Conservation (phyloP, 1,140 invertebrate species). For the Drosophila kikkawai region DNA sequence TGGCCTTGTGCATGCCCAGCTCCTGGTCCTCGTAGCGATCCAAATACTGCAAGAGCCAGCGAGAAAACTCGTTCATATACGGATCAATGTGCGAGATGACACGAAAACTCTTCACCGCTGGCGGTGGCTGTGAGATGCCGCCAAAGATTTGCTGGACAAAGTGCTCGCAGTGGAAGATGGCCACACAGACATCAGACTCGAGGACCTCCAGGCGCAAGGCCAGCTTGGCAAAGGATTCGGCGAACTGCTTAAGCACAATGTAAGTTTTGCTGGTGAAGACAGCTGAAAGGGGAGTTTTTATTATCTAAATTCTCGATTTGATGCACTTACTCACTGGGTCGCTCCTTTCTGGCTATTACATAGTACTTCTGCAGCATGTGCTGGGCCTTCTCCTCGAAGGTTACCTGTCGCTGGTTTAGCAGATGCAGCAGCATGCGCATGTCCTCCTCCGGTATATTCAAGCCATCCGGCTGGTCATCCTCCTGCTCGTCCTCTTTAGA, state of each 20-base stretch:
- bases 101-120: conserved; percentile 38
- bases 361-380: conserved; percentile 72
- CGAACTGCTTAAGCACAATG: conserved; percentile 71
- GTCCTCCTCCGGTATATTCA: conserved; percentile 62
- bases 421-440: conserved; percentile 50
- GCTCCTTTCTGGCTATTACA: conserved; percentile 57
- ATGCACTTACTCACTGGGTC: conserved; percentile 52
- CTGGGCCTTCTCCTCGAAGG: conserved; percentile 46
- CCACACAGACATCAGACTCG: conserved; percentile 59
- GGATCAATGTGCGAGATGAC: conserved; percentile 62
- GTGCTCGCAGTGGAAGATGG: conserved; percentile 75
- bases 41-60: conserved; percentile 64
- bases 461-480: conserved; percentile 26
- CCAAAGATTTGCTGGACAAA: conserved; percentile 68
- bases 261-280: conserved; percentile 75
- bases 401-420: conserved; percentile 57
- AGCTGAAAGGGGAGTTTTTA: conserved; percentile 12
- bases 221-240: conserved; percentile 78
- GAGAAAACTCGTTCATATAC: conserved; percentile 64
- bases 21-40: conserved; percentile 46
- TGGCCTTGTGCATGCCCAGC: conserved; percentile 13
- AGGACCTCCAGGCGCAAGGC: conserved; percentile 68
- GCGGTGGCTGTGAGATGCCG: conserved; percentile 37
- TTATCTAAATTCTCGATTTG: background rate
- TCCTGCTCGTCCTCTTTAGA: background rate